Conservation (phyloP, 2,888 invertebrate genomes). For the Poecilobothrus nobilitatus region DNA sequence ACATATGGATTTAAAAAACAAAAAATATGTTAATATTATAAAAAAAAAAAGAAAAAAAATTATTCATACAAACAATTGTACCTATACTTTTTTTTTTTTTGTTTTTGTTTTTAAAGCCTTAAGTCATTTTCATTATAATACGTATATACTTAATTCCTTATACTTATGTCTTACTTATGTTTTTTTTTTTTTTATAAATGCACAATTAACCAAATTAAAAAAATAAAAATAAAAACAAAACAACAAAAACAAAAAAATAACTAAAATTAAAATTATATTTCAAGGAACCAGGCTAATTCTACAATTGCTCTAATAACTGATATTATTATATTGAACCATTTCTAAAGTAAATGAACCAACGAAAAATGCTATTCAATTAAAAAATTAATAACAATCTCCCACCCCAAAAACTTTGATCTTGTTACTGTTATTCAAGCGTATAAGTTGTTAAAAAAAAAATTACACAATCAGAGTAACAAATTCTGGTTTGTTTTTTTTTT, state of each 20-base stretch:
- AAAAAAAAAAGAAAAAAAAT: too few relatives aligned
- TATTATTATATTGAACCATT: not conserved
- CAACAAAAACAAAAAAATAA: not conserved
- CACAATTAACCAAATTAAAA: not conserved
- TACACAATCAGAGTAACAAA: not conserved
- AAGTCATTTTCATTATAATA: too few relatives aligned
- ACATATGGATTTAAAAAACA: too few relatives aligned
- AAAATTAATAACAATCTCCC: slow-evolving; percentile 1
- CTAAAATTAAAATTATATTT: not conserved
- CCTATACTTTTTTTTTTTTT: too few relatives aligned
- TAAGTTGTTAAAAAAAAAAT: not conserved
- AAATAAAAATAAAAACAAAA: not conserved
- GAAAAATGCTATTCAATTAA: not conserved
- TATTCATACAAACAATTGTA: too few relatives aligned
- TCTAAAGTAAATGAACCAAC: not conserved
- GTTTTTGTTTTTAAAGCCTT: too few relatives aligned
- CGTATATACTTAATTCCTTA: too few relatives aligned
- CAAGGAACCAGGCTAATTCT: not conserved
- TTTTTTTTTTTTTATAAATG: not conserved
- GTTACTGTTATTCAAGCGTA: not conserved
- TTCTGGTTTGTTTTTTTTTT: not conserved
- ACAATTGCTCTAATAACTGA: not conserved
- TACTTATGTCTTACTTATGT: not conserved
- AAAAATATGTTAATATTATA: too few relatives aligned
- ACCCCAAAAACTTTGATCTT: not conserved